These are phyloP conservation scores for Trigoniulus corallinus DNA, from an alignment of 1,140 invertebrate genomes.

Conservation along the genomic window DNA sequence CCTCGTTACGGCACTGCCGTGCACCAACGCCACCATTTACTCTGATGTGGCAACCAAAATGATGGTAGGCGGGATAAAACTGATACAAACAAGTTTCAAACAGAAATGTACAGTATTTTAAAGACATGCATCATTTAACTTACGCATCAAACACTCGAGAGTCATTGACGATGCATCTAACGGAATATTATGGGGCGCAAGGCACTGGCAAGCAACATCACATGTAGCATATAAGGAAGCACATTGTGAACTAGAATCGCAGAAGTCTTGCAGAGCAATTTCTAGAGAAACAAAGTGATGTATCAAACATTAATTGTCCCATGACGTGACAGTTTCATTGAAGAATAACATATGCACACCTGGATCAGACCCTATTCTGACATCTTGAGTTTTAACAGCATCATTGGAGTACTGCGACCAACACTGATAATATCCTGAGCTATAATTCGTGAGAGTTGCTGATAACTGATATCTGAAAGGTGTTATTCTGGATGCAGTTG, in stretches of 20 bases:
- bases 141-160: not conserved
- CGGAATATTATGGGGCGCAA: not conserved
- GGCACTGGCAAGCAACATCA: not conserved
- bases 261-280: not conserved
- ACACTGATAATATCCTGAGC: not conserved
- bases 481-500: not conserved
- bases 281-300: not conserved
- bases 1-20: not conserved
- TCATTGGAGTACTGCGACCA: not conserved
- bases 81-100: not conserved
- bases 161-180: not conserved
- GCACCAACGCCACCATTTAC: not conserved
- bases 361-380: not conserved
- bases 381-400: not conserved
- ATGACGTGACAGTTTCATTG: not conserved
- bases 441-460: not conserved
- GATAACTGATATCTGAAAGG: not conserved
- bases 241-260: not conserved
- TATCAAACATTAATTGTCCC: not conserved
- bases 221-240: not conserved
- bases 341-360: not conserved
- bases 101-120: not conserved
- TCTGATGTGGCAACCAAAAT: not conserved
- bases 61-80: not conserved
- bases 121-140: not conserved